Evolutionary conservation across 2,113 vertebrate genomes (phyloP), one percentile per base, ranked within the genome.

Genomic region (Thunnus thynnus): DNA sequence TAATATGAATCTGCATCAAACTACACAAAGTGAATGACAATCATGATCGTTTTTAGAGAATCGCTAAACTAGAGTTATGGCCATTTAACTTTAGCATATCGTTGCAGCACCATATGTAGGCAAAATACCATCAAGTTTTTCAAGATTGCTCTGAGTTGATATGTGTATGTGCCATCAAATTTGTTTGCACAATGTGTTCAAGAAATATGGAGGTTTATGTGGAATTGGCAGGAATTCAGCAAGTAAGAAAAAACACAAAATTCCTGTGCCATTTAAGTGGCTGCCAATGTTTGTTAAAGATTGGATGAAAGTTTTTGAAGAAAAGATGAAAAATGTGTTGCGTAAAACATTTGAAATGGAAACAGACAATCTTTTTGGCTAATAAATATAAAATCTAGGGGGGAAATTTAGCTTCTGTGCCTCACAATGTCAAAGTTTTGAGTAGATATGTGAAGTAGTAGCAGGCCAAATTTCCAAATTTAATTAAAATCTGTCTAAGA

Each of bases 21-120:
- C 7, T 4, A 5, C 7, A 61, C n/a, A 67, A 41, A 47, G 5
- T 56, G 27, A 73, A 9, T 18, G 67, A 64, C 46, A 65, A 83
- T 76, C 70, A 44, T 46, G 17, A 20, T 2, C 17, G 36, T 52
- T 74, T 46, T 54, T 51, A 5, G 41, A 72, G 44, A 48, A 13
- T 20, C 41, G 30, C 17, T n/a, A 25, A 55, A n/a, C 14, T n/a
- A 30, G 30, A 25, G 27, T 52, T 48, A 17, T 18, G 14, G 10
- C 17, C 17, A 6, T 27, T 14, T 55, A 32, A 18, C 5, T 51
- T 46, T 5, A 30, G 5, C 18, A 1, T 62, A 46, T 63, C 22
- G 25, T 48, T 55, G 30, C 70, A 65, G 68, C 44, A 6, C 48
- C 56, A 56, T 20, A 54, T 50, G 30, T 32, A 36, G 63, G 52